A percentile compares a stretch with the other conserved stretches of the same genome.
These are phyloP conservation scores for Mimachlamys varia DNA, from an alignment of 2,888 invertebrate genomes.

Conservation along the genomic window DNA sequence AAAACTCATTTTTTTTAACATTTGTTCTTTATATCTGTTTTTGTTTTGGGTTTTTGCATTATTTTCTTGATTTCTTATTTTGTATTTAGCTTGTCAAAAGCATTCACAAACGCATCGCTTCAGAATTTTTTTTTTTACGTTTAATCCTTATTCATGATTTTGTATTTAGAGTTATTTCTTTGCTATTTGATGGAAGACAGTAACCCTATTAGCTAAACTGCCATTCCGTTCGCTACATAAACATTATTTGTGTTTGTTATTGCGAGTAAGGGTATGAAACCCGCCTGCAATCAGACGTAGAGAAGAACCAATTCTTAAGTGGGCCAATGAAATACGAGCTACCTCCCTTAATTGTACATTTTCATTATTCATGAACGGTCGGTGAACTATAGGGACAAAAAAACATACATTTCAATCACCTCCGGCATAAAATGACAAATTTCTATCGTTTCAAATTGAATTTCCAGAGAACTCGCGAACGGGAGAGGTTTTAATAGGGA, in stretches of 20 bases:
- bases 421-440: conserved; percentile 16
- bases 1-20: too few species aligned
- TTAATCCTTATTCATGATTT: too few species aligned
- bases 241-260: background rate
- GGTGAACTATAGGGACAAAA: background rate
- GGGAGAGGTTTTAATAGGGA: background rate
- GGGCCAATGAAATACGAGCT: background rate
- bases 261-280: background rate
- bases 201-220: background rate
- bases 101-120: background rate
- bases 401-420: background rate
- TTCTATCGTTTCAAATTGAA: conserved; percentile 23
- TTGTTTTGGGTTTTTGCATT: too few species aligned
- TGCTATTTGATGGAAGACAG: background rate
- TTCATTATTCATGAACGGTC: conserved; percentile 4
- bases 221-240: background rate
- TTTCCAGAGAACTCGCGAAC: background rate
- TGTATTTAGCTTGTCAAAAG: too few species aligned
- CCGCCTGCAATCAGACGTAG: background rate
- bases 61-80: too few species aligned
- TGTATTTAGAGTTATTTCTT: background rate
- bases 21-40: too few species aligned
- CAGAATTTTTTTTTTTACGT: too few species aligned
- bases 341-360: background rate
- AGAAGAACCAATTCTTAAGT: background rate